Base-by-base conservation (phyloP, 1,140 invertebrate species). In the Macrosteles quadrilineatus region DNA sequence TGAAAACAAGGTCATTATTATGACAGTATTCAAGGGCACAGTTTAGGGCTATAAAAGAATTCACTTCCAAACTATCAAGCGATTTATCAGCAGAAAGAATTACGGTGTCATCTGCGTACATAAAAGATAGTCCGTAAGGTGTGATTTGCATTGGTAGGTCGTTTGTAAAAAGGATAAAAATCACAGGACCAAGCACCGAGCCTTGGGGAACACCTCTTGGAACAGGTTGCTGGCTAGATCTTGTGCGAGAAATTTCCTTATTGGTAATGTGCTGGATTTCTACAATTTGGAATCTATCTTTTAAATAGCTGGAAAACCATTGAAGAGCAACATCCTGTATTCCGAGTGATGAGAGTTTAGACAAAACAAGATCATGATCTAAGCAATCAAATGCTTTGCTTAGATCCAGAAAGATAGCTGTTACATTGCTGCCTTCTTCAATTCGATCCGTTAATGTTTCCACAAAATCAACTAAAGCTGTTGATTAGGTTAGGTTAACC, bases 11-110 rank as follows among this genome's bases (percentile, higher is more conserved):
- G 21, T 19, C 47, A 53, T 53, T 53, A 4, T 21, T 53, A 19
- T 53, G 47, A 19, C 47, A 53, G 19, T 53, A 53, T 53, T 53
- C 11, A 53, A 53, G 21, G 21, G 47, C 47, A 17, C 4, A 11
- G 21, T 53, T 53, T 53, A 53, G 11, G 11, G 47, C 47, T 53
- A 19, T 53, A 53, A 53, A 53, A 17, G 47, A 53, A 53, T 53
- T 19, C 11, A 53, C 19, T 21, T 53, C 47, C 47, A 53, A 53
- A 11, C 6, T 17, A 6, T 53, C 21, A 11, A 53, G 11, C 11
- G 9, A 53, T 53, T 19, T 53, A 21, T 19, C 21, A 21, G 47
- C 47, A 14, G 47, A 53, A 53, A 53, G 4, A 19, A 53, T 19
- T 6, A 53, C 47, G 9, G 47, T 53, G 47, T 53, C 47, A 19